phyloP scores from a whole-genome alignment of 2,113 vertebrate species.

The Notothenia coriiceps region DNA sequence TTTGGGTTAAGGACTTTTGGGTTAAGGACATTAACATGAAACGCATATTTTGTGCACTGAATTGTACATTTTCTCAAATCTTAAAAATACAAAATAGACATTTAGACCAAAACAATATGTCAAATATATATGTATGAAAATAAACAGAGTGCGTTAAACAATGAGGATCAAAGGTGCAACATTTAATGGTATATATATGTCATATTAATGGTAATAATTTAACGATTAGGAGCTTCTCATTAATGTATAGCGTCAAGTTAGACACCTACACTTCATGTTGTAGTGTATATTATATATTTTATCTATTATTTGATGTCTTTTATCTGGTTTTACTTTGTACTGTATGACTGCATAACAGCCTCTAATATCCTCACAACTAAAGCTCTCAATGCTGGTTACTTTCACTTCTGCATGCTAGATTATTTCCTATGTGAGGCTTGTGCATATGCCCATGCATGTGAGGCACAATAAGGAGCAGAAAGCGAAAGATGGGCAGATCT shows the following conservation, averaged over 20 bases:
- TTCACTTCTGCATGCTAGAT: neutral
- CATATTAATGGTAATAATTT: no score
- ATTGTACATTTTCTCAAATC: no score
- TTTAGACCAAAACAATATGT: neutral
- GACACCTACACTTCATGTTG: neutral
- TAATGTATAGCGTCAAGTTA: neutral
- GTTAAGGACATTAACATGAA: no score
- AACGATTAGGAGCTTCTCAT: neutral
- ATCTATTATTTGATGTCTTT: neutral
- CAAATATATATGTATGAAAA: neutral
- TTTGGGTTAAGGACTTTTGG: no score
- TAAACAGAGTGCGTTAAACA: neutral
- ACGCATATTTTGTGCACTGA: no score
- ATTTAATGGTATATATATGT: neutral
- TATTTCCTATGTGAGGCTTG: neutral
- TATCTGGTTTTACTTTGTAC: neutral
- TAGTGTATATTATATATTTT: neutral
- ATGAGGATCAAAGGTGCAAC: neutral
- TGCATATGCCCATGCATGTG: conserved; percentile 16
- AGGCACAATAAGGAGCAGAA: conserved; percentile 9
- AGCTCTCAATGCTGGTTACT: neutral
- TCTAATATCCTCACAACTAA: neutral
- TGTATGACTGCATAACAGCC: neutral
- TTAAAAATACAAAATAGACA: neutral
- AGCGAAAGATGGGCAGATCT: conserved; percentile 3